Percentiles rank a stretch among this genome's conserved stretches.
phyloP scores from a whole-genome alignment of 2,888 invertebrate genomes.

The Ochropleura leucogaster region DNA sequence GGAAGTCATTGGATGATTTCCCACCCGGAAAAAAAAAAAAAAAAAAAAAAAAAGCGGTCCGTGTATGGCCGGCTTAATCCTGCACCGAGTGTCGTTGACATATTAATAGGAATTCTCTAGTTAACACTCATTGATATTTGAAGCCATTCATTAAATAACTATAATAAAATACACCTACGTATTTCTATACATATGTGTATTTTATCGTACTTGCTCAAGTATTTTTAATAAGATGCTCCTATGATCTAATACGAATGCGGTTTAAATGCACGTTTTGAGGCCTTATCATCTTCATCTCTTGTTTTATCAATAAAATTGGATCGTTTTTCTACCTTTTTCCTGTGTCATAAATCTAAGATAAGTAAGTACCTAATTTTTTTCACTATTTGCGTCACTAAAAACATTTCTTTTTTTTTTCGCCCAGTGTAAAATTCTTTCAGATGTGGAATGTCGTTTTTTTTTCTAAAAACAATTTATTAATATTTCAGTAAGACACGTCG shows the following conservation, averaged over 20 bases:
- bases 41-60: too few relatives aligned
- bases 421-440: neutral
- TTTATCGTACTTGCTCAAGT: neutral
- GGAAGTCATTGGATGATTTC: too few relatives aligned
- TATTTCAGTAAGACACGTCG: neutral
- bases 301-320: neutral
- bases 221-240: conserved; percentile 10
- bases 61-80: too few relatives aligned
- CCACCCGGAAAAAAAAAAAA: too few relatives aligned
- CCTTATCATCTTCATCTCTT: neutral
- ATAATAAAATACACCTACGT: conserved; percentile 1
- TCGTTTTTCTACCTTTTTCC: neutral
- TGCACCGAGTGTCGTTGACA: neutral
- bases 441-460: neutral
- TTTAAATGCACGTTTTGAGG: neutral
- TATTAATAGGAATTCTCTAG: neutral
- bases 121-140: neutral
- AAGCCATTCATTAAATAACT: neutral
- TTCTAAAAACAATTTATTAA: neutral
- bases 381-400: conserved; percentile 4
- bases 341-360: neutral
- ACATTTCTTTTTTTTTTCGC: neutral
- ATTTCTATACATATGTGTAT: too few relatives aligned
- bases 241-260: neutral
- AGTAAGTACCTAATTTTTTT: neutral